Evolutionary conservation across 2,888 invertebrate genomes (phyloP).

Genomic region (Cosmia pyralina): DNA sequence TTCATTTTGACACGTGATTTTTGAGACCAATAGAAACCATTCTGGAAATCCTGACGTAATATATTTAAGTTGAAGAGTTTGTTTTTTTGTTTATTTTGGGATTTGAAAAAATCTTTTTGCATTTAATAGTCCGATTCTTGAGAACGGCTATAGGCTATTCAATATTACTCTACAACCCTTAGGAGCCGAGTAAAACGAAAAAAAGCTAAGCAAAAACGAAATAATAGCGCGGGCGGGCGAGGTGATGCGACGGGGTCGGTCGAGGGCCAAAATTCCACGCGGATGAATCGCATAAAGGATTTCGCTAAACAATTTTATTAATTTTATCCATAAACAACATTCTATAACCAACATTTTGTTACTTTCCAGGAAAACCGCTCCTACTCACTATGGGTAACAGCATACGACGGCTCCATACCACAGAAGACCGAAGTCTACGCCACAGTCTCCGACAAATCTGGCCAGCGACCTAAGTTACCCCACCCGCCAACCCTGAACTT

Average conservation of each 20-base stretch:
- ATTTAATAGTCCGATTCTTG: too few species aligned
- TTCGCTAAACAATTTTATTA: neutral
- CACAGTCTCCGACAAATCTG: conserved; percentile 80
- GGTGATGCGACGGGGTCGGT: too few species aligned
- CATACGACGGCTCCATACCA: conserved; percentile 83
- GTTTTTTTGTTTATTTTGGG: too few species aligned
- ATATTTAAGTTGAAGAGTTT: too few species aligned
- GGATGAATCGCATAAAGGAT: too few species aligned
- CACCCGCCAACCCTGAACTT: conserved; percentile 77
- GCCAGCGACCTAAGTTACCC: conserved; percentile 76
- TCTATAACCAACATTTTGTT: conserved; percentile 16
- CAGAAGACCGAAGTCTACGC: conserved; percentile 84
- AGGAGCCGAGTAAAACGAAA: too few species aligned
- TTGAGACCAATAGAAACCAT: neutral
- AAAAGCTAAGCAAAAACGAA: too few species aligned
- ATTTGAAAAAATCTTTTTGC: too few species aligned
- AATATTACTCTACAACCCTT: too few species aligned
- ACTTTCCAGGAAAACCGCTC: conserved; percentile 84
- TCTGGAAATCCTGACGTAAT: neutral
- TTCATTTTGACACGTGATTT: neutral
- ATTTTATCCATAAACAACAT: neutral
- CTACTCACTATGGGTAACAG: conserved; percentile 86
- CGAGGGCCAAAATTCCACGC: too few species aligned
- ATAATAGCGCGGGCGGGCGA: too few species aligned
- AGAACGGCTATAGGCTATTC: too few species aligned